Evolutionary conservation across 2,888 invertebrate species (phyloP), one percentile per base, ranked within the genome.

Genomic region (Aproaerema taeniolella): DNA sequence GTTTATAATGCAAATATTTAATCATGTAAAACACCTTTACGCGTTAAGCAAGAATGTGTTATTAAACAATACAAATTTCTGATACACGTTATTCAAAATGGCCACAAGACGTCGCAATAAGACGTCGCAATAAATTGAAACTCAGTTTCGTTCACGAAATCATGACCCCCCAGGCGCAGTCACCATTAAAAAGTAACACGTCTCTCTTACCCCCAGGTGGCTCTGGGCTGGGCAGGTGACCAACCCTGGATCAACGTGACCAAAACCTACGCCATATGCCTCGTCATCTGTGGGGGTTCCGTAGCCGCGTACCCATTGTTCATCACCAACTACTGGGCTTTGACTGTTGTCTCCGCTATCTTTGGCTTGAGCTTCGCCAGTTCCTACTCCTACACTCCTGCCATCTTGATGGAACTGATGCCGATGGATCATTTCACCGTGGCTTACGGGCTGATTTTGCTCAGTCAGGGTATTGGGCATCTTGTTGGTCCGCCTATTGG

Each of bases 381-480:
- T 60, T 95, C 93, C 52, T 97, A 96, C 71, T 92, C 96, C 4
- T 93, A 97, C 55, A 96, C 96, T 0, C 95, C 96, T 0, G 93
- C 95, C 34, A 94, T 98, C 49, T 80, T 97, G 45, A 95, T 96
- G 51, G 92, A 96, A 64, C 83, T 97, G 56, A 93, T 97, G 49
- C 95, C 96, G 0, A 85, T 98, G 52, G 95, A 97, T 53, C 90
- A 93, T 53, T 97, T 98, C 70, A 96, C 97, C 11, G 93, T 93
- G 58, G 97, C 96, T 8, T 98, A 97, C 70, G 98, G 98, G 6
- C 81, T 98, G 50, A 91, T 94, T 44, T 83, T 97, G 56, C 81
- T 98, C 48, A 94, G 95, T 50, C 96, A 98, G 78, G 98, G 98
- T 8, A 89, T 98, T 45, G 97, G 97, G n/a, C 96, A 96, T 82